Conservation (phyloP, 2,113 vertebrate species). For the Macquaria ambigua region DNA sequence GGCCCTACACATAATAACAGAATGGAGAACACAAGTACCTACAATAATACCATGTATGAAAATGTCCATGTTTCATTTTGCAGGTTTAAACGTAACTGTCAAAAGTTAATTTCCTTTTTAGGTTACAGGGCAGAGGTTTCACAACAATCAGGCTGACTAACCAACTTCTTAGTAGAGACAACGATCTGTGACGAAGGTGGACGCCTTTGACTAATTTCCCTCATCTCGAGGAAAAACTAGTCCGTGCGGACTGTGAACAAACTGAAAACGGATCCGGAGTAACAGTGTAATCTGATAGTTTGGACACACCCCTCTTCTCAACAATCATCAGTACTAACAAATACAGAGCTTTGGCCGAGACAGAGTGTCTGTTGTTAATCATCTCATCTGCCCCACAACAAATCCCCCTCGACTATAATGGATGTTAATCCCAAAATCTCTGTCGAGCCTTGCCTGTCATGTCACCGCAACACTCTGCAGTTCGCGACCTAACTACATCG, state of each 20-base stretch:
- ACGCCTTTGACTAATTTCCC: conserved; percentile 23
- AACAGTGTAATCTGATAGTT: conserved; percentile 70
- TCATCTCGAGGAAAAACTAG: conserved; percentile 53
- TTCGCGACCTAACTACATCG: not conserved
- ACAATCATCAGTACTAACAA: conserved; percentile 42
- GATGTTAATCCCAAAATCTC: conserved; percentile 80
- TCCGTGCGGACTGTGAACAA: conserved; percentile 35
- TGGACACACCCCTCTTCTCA: conserved; percentile 72
- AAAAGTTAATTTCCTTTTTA: not conserved
- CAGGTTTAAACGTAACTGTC: not conserved
- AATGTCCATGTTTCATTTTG: not conserved
- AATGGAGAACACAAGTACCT: not conserved
- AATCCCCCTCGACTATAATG: conserved; percentile 63
- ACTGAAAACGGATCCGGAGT: conserved; percentile 57
- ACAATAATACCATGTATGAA: not conserved
- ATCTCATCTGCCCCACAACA: conserved; percentile 70
- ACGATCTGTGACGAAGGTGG: not conserved
- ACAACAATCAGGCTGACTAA: conserved; percentile 65
- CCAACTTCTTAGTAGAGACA: conserved; percentile 3
- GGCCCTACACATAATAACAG: not conserved
- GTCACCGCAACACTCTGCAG: conserved; percentile 52
- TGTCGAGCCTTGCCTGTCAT: conserved; percentile 57
- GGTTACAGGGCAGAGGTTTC: conserved; percentile 34
- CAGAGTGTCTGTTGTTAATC: conserved; percentile 64
- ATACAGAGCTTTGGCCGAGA: conserved; percentile 27